Conservation (phyloP, 1,140 invertebrate species). For the Eriocheir sinensis region DNA sequence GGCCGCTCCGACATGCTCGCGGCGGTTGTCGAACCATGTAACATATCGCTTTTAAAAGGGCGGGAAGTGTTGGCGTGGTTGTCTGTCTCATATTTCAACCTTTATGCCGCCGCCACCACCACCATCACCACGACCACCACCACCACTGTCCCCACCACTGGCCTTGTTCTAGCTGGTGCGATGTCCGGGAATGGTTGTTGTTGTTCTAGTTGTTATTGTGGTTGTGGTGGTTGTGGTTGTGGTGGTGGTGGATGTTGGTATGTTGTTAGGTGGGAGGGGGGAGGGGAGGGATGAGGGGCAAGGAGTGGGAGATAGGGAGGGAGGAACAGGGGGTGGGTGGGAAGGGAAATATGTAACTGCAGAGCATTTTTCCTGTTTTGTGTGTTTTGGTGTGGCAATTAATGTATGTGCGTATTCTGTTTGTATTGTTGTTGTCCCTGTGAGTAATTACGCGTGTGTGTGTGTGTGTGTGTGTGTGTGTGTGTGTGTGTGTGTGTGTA, state of each 20-base stretch:
- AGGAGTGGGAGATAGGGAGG: too few species aligned
- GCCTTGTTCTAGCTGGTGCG: background rate
- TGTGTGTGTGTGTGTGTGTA: background rate
- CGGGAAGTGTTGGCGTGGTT: slow-evolving; percentile 8
- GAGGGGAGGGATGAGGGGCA: too few species aligned
- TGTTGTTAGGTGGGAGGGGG: too few species aligned
- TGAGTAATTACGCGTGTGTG: slow-evolving; percentile 8
- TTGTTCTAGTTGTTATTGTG: background rate
- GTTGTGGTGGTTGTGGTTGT: background rate
- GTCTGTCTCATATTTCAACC: slow-evolving; percentile 24
- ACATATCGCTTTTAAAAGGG: slow-evolving; percentile 24
- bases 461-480: slow-evolving; percentile 11
- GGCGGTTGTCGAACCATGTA: slow-evolving; percentile 13
- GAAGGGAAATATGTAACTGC: too few species aligned
- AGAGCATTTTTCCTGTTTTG: too few species aligned
- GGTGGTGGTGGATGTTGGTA: too few species aligned
- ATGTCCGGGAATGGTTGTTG: background rate
- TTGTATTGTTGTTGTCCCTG: too few species aligned
- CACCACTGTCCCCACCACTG: too few species aligned
- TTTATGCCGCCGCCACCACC: background rate
- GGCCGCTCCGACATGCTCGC: slow-evolving; percentile 18
- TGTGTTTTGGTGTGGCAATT: background rate
- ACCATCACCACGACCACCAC: background rate
- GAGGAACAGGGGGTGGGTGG: too few species aligned
- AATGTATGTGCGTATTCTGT: too few species aligned